These are phyloP conservation scores for Ancistrus triradiatus DNA, from an alignment of 2,113 vertebrate genomes.

Conservation along the genomic window DNA sequence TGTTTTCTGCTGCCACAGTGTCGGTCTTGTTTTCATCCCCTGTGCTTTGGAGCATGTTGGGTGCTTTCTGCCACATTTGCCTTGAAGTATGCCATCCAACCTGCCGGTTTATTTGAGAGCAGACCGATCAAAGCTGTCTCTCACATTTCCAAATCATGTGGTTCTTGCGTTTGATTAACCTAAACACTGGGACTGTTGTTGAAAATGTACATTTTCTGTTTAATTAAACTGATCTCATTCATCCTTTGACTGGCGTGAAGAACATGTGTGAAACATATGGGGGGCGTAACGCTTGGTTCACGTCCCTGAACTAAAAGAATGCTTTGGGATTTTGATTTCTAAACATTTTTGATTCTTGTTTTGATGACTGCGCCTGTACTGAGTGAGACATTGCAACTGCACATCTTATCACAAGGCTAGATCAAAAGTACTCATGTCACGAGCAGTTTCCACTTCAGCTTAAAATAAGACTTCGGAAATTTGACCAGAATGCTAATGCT, in stretches of 20 bases:
- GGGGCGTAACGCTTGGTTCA: background rate
- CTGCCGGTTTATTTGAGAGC: background rate
- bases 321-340: conserved; percentile 14
- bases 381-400: background rate
- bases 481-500: no score
- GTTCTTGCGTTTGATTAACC: conserved; percentile 1
- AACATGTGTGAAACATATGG: conserved; percentile 16
- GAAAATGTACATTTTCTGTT: conserved; percentile 13
- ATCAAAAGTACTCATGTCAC: background rate
- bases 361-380: background rate
- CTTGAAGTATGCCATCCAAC: background rate
- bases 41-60: background rate
- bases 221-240: conserved; percentile 12
- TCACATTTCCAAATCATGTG: background rate
- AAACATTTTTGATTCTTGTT: background rate
- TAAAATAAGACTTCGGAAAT: no score
- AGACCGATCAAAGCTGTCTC: background rate
- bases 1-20: background rate
- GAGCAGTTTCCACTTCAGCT: background rate
- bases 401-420: background rate
- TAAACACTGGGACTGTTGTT: conserved; percentile 23
- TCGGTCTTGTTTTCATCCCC: background rate
- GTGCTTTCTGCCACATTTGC: conserved; percentile 3
- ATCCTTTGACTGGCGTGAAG: background rate
- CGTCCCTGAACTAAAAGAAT: conserved; percentile 10